A percentile compares a stretch with the other conserved stretches of the same genome.
Evolutionary conservation across 1,140 invertebrate genomes (phyloP).

Genomic region (Mylabris phalerata): DNA sequence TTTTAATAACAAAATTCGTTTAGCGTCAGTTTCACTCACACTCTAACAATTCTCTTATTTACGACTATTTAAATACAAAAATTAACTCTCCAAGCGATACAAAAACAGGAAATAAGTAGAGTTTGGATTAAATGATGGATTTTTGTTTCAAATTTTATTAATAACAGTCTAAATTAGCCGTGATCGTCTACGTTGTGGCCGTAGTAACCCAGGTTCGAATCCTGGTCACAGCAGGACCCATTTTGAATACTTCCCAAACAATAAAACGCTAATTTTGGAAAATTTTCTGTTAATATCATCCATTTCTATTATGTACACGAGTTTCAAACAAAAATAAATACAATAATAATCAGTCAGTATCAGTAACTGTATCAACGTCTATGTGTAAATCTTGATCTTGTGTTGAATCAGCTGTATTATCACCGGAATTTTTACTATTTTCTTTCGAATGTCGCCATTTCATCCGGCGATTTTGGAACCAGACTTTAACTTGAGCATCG

Average conservation of each 20-base stretch:
- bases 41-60: too few relatives aligned
- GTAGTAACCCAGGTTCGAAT: slow-evolving; percentile 84
- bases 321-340: neutral
- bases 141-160: too few relatives aligned
- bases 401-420: slow-evolving; percentile 33
- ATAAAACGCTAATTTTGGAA: too few relatives aligned
- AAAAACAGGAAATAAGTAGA: too few relatives aligned
- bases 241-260: too few relatives aligned
- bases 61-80: too few relatives aligned
- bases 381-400: slow-evolving; percentile 37
- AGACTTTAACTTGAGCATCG: slow-evolving; percentile 87
- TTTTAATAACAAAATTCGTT: too few relatives aligned
- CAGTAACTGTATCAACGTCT: slow-evolving; percentile 38
- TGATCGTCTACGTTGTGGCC: slow-evolving; percentile 88
- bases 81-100: neutral
- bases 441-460: slow-evolving; percentile 85
- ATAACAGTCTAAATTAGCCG: slow-evolving; percentile 45
- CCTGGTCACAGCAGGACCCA: slow-evolving; percentile 55
- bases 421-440: slow-evolving; percentile 35
- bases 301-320: too few relatives aligned
- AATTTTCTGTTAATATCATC: too few relatives aligned
- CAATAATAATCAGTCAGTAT: slow-evolving; percentile 27
- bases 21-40: too few relatives aligned
- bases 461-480: slow-evolving; percentile 91
- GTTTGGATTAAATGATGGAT: too few relatives aligned